Evolutionary conservation across 2,797 vertebrate genomes (phyloP).

Genomic region (Melanotaenia trifasciata): DNA sequence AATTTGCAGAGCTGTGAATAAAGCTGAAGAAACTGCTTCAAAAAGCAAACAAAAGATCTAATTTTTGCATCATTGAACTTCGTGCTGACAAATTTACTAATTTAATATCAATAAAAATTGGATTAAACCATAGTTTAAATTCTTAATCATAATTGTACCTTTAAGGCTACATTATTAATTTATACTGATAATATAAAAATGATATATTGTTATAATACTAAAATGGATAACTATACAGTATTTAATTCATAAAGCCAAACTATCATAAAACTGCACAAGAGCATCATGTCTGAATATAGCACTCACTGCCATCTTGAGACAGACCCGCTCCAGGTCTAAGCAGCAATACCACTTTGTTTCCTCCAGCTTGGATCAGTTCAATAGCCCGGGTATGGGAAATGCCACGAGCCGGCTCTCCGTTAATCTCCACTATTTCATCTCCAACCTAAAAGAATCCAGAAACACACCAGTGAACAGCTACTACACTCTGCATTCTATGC

Average conservation of each 20-base stretch:
- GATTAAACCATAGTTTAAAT: neutral
- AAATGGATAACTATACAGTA: neutral
- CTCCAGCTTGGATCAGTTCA: constrained; percentile 97
- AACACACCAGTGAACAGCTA: neutral
- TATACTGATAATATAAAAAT: neutral
- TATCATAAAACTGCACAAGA: neutral
- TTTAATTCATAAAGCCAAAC: neutral
- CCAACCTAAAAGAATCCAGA: constrained; percentile 87
- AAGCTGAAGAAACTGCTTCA: neutral
- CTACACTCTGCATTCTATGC: neutral
- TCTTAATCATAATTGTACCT: neutral
- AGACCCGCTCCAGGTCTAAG: constrained; percentile 92
- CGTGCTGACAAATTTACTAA: neutral
- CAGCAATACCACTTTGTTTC: constrained; percentile 93
- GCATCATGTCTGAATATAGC: neutral
- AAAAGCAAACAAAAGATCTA: neutral
- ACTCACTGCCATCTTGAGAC: constrained; percentile 94
- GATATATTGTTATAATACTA: neutral
- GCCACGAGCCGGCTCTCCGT: constrained; percentile 95
- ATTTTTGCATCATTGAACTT: neutral
- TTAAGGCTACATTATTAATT: neutral
- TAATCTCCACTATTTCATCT: constrained; percentile 99
- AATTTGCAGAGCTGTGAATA: neutral
- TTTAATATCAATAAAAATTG: neutral
- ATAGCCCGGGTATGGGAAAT: constrained; percentile 98